Evolutionary conservation across 2,113 vertebrate species (phyloP), one percentile per base, ranked within the genome.

Genomic region (Mormyrus lacerda): DNA sequence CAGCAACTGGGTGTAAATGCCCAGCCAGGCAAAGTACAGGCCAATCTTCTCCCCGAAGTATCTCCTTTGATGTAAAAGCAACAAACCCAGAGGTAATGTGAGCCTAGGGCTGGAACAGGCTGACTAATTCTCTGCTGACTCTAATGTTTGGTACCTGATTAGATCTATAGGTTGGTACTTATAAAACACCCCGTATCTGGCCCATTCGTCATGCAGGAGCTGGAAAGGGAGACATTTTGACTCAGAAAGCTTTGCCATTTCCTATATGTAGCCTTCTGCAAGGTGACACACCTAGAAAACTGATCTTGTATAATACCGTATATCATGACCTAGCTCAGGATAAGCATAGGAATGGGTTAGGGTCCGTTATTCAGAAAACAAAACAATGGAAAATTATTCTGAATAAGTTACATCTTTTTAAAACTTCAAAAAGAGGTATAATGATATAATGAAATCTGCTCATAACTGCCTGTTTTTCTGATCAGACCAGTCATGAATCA

Each of bases 1-100:
- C 65, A 99, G 97, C 91, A 99, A 96, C 92, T 97, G 96, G 19
- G 98, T 99, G 85, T 99, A 99, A 90, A 99, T 96, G 89, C 98
- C 98, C 93, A 99, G 93, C 98, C 98, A 99, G 47, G 98, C 98
- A 95, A 99, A 99, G 94, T 99, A 99, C 91, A 99, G 94, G 87
- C 97, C 98, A 87, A 99, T 99, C 94, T 98, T 97, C 94, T 99
- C 98, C 91, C 98, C 98, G 96, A 99, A 99, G 95, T 99, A 99
- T 91, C 98, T 99, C 92, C 98, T 99, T 93, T 76, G 93, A 91
- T 88, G 90, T 92, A 88, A 61, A 15, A 27, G 31, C 51, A 58
- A 61, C 7, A 21, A 58, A 45, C 15, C 15, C 31, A 31, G 27
- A 39, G 9, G 8, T 61, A 44, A 35, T 27, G 21, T 4, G 3